Base-by-base conservation (phyloP, 2,888 invertebrate species). In the Dromius quadrimaculatus region DNA sequence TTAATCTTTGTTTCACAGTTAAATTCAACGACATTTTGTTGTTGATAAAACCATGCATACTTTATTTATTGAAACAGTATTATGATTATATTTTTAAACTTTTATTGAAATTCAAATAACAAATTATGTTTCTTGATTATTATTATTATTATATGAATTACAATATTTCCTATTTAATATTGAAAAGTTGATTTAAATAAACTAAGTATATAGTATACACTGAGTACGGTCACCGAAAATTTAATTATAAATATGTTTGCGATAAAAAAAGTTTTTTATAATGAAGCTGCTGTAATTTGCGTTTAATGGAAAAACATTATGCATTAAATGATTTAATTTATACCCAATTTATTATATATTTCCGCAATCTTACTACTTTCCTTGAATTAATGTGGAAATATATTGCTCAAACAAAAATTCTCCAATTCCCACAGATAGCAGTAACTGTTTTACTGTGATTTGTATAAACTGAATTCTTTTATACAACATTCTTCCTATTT, bases 231-330 rank as follows among this genome's bases (percentile, higher is more conserved):
- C 28, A 28, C 13, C 9, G 15, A 15, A 28, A n/a, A 11, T 47
- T 47, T 23, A 13, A 17, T 54, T 54, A 54, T 11, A 54, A 23
- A 28, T 22, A 50, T 23, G 23, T 23, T 50, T 22, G 47, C 28
- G 28, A 54, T 54, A 54, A 54, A 54, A 23, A 54, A 54, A 1
- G 8, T 28, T 54, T 54, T 54, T 54, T 54, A 54, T 54, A 23
- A 11, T 28, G 28, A 28, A 28, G 11, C 9, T 54, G 15, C 15
- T 13, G 3, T 15, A 28, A 28, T 28, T 54, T 54, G 28, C 28
- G 50, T 54, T 54, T 54, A 54, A 11, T 54, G 13, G 28, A 47
- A n/a, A 47, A 20, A 47, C 20, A 54, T 54, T 54, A 54, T 2
- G 28, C 50, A 23, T 28, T 15, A 11, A 9, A 41, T 41, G 17